phyloP scores from a whole-genome alignment of 2,888 invertebrate genomes.

The Schizaphis graminum region DNA sequence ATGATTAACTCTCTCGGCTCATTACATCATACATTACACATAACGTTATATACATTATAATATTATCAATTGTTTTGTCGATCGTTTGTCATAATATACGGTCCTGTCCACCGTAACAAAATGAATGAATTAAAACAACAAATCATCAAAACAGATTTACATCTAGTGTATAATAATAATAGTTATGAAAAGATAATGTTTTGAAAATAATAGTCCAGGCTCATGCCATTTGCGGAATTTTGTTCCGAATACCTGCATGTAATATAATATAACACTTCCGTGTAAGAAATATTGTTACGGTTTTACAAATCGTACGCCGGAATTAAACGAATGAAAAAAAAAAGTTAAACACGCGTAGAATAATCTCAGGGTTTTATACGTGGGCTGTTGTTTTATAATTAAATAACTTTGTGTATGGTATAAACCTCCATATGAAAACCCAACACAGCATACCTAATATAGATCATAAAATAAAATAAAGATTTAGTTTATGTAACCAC shows the following conservation, averaged over 20 bases:
- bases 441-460: no score
- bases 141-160: neutral
- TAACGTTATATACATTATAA: neutral
- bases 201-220: neutral
- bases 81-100: neutral
- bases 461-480: neutral
- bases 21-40: neutral
- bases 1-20: neutral
- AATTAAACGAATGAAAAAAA: neutral
- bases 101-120: neutral
- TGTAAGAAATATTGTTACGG: neutral
- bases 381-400: neutral
- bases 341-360: neutral
- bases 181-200: neutral
- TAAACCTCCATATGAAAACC: neutral
- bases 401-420: neutral
- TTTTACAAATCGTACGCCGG: neutral
- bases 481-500: neutral
- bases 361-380: neutral
- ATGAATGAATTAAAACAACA: neutral
- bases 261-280: neutral
- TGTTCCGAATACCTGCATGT: neutral
- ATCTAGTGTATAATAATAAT: neutral
- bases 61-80: neutral
- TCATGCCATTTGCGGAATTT: neutral